A percentile compares a stretch with the other conserved stretches of the same genome.
Conservation (phyloP, 2,113 vertebrate genomes). For the Camelus dromedarius region DNA sequence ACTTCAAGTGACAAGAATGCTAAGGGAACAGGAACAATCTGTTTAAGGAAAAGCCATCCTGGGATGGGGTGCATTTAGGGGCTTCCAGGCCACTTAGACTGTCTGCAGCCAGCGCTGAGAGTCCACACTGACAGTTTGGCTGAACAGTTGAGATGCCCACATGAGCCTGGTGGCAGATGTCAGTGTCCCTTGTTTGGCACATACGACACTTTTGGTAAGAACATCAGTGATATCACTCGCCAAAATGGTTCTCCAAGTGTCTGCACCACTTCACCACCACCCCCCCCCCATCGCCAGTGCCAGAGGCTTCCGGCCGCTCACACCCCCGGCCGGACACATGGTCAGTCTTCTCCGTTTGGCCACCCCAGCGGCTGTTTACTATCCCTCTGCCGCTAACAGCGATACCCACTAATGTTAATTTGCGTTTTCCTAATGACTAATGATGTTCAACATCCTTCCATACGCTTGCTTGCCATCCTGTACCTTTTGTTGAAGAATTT, state of each 20-base stretch:
- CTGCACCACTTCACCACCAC: no score
- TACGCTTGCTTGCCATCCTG: background rate
- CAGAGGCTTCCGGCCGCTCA: rapidly evolving
- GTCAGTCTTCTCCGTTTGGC: no score
- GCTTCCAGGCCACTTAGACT: rapidly evolving
- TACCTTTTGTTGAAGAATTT: background rate
- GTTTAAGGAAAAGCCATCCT: background rate
- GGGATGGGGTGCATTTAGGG: rapidly evolving
- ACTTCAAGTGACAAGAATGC: background rate
- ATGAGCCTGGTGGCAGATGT: rapidly evolving
- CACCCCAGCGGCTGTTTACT: rapidly evolving
- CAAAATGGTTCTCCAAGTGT: background rate
- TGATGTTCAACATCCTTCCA: rapidly evolving
- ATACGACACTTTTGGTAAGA: rapidly evolving
- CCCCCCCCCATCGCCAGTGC: rapidly evolving
- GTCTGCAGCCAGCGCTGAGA: background rate
- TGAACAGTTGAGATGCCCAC: rapidly evolving
- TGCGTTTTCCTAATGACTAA: background rate
- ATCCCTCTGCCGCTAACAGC: background rate
- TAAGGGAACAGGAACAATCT: background rate
- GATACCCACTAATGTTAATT: background rate
- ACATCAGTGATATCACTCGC: background rate
- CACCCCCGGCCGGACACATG: rapidly evolving
- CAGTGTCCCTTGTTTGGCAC: background rate
- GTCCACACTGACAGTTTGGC: background rate